Base-by-base conservation (phyloP, 1,140 invertebrate species). In the Lepeophtheirus salmonis region DNA sequence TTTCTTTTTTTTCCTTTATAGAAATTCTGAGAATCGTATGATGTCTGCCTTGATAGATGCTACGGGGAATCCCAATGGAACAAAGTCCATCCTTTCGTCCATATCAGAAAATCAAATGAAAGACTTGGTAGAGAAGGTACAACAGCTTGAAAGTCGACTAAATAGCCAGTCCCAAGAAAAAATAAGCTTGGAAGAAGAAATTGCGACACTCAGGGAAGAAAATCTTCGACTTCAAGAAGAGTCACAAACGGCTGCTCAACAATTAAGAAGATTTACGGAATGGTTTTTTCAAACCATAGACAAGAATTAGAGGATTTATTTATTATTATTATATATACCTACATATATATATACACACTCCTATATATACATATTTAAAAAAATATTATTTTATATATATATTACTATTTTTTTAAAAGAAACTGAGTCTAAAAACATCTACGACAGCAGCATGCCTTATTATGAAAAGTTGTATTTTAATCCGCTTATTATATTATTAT, bases 241-340 rank as follows among this genome's bases (percentile, higher is more conserved):
- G 69, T 87, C 84, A 16, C 83, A 87, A 62, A 82, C 83, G 23
- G 87, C 88, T 20, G 84, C 86, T 10, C 83, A 86, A 65, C 88
- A 92, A 67, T 76, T 94, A 10, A 77, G 86, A 18, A 81, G 83
- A 65, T 90, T 91, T 70, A 90, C 87, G 6, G 87, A 92, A 69
- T 94, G 89, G 88, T 89, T 91, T 66, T 88, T 89, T 67, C 79
- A 84, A 67, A 89, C 84, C 23, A 85, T 89, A 64, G 84, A 89
- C 69, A 77, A 80, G 65, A 83, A 72, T 26, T 73, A 64, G 69
- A 64, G 41, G n/a, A n/a, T n/a, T n/a, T n/a, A n/a, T n/a, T n/a
- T n/a, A n/a, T n/a, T n/a, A n/a, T n/a, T n/a, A n/a, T n/a, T n/a
- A n/a, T n/a, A n/a, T n/a, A n/a, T n/a, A n/a, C n/a, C n/a, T n/a